These are phyloP conservation scores for Ondatra zibethicus DNA, from an alignment of 2,113 vertebrate species.

Conservation along the genomic window DNA sequence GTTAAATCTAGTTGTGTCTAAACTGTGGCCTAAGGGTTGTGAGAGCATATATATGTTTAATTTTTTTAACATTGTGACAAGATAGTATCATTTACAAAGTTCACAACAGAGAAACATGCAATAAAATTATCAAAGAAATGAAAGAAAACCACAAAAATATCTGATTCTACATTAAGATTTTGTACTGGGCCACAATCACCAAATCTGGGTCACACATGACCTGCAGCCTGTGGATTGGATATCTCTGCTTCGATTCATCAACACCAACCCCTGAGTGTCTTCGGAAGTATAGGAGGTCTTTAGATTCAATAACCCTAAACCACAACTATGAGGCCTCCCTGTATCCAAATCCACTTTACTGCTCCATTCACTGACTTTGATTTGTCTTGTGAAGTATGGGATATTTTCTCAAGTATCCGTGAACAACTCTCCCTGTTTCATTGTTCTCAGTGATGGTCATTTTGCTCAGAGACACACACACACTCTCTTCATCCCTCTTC, in stretches of 20 bases:
- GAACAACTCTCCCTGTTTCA: not conserved
- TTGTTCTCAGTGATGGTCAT: not conserved
- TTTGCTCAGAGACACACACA: not conserved
- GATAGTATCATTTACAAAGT: not conserved
- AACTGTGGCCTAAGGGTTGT: not conserved
- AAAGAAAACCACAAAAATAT: not conserved
- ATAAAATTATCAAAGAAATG: not conserved
- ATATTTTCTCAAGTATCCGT: not conserved
- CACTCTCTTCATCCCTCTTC: not conserved
- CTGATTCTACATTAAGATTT: not conserved
- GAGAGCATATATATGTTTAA: not conserved
- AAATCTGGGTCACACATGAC: not conserved
- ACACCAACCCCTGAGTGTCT: not conserved
- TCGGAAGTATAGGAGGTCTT: too few relatives aligned
- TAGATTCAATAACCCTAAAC: not conserved
- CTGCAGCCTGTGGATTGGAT: not conserved
- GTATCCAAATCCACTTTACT: not conserved
- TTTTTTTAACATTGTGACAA: not conserved
- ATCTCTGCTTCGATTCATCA: not conserved
- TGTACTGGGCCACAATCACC: not conserved
- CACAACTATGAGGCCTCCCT: not conserved
- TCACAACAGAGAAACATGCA: not conserved
- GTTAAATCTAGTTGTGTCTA: not conserved
- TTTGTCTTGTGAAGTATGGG: not conserved
- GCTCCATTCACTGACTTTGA: not conserved